Base-by-base conservation (phyloP, 2,888 invertebrate genomes). In the Amphiduros pacificus region DNA sequence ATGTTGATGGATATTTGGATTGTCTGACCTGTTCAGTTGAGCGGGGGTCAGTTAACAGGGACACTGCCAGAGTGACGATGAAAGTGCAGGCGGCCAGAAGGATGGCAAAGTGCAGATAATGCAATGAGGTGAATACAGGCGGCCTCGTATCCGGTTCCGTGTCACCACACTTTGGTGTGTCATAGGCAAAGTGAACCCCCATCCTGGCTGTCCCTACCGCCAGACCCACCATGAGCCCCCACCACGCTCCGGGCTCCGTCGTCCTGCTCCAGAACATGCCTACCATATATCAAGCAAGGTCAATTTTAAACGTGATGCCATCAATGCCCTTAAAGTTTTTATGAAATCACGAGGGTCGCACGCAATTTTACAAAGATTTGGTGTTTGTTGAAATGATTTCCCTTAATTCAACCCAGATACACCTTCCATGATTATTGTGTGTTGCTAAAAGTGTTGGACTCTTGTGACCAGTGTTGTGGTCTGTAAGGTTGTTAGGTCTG, bases 191-290 rank as follows among this genome's bases (percentile, higher is more conserved):
- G 51, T 81, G 79, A 31, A 82, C 51, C 22, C 71, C 64, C 80
- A 83, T 78, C 22, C 83, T 71, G 40, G 69, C 60, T 1, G 78
- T 41, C n/a, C 83, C 83, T 22, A 75, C 64, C 6, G 76, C 51
- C 49, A 82, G 73, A 9, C 83, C 83, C 2, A 68, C 60, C 69
- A 83, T 74, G 57, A 84, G 71, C 4, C 79, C 75, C 77, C 77
- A 80, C 68, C 83, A 83, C 28, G 80, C 80, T 9, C 79, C 82
- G 75, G 61, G 55, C 51, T 74, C 74, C 0, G 72, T 69, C 22
- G 69, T 61, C 14, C 74, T 31, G 24, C 64, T 64, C 74, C 74
- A 74, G 60, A 74, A 72, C 60, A 72, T 64, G 3, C 71, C n/a
- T n/a, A n/a, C n/a, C n/a, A n/a, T n/a, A n/a, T n/a, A n/a, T n/a